Conservation (phyloP, 92 coral and sea anemone species). For the Hydrozoanthus gracilis region DNA sequence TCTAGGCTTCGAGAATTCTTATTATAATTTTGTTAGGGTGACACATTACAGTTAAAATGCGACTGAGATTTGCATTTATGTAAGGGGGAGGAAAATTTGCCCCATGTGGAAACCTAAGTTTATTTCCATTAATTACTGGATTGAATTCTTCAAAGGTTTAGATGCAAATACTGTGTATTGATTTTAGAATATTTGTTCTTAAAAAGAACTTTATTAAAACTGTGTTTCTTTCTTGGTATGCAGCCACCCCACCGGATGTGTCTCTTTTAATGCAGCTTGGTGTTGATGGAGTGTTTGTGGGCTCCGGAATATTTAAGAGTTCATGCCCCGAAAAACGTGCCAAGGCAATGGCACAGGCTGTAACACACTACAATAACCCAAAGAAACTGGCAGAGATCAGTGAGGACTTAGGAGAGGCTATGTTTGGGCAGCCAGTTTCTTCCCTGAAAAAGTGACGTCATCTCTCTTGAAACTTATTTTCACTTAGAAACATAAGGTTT, state of each 20-base stretch:
- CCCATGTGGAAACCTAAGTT: too few species aligned
- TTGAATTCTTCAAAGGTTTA: too few species aligned
- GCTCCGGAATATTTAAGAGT: constrained; percentile 98
- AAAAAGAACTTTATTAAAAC: neutral
- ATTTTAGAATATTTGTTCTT: neutral
- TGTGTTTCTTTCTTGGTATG: neutral
- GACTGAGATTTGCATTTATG: too few species aligned
- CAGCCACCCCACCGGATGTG: constrained; percentile 98
- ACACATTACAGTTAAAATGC: too few species aligned
- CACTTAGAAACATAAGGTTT: too few species aligned
- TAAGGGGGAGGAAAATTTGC: too few species aligned
- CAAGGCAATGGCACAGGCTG: constrained; percentile 98
- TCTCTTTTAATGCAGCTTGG: constrained; percentile 97
- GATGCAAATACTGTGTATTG: too few species aligned
- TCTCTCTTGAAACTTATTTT: too few species aligned
- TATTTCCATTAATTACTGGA: too few species aligned
- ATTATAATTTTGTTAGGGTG: too few species aligned
- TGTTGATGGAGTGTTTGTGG: constrained; percentile 98
- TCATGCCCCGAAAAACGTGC: constrained; percentile 92
- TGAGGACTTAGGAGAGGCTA: constrained; percentile 95
- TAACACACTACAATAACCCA: constrained; percentile 93
- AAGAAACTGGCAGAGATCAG: constrained; percentile 95
- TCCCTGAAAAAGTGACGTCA: constrained; percentile 19
- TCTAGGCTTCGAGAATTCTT: too few species aligned
- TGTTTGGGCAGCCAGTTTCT: constrained; percentile 95